Evolutionary conservation across 2,113 vertebrate species (phyloP), one percentile per base, ranked within the genome.

Genomic region (Cichladusa arquata): DNA sequence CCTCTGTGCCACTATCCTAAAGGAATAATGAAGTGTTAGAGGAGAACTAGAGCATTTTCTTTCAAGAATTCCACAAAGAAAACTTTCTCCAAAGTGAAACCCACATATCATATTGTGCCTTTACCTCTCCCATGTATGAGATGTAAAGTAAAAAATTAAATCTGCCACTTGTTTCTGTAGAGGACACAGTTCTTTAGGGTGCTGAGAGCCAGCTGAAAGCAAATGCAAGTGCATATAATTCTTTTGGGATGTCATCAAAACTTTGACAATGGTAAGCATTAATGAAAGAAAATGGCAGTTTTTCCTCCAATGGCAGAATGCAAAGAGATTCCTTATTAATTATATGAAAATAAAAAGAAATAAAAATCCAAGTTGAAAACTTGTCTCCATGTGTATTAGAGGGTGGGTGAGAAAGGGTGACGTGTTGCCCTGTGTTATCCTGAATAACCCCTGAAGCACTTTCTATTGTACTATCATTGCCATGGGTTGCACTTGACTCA

Each of bases 11-110:
- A 53, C 44, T 56, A 40, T 76, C 33, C 77, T 92, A 45, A 48
- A 58, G 26, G 56, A 92, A 93, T 87, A 91, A 42, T 77, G 57
- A 80, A 95, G 29, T 18, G 33, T 45, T 67, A 44, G 9, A 92
- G 95, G 94, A 56, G 33, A 80, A 45, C 38, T 7, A 4, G 13
- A 72, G 22, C 5, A 66, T 94, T 61, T 94, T 58, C 11, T 96
- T 95, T 73, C 33, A 87, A 91, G n/a, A 94, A 83, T 86, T 94
- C 34, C 42, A 84, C 47, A 93, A 81, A 54, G 18, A 14, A 74
- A 86, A 54, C 26, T 87, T 60, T 60, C 14, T 58, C 15, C 16
- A 65, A 71, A 88, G n/a, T 2, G 8, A 78, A 97, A 80, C 42
- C 12, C 34, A 57, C 5, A 1, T 61, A 29, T 57, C 23, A 80